phyloP scores from a whole-genome alignment of 2,888 invertebrate species.

The Alentia gelatinosa region DNA sequence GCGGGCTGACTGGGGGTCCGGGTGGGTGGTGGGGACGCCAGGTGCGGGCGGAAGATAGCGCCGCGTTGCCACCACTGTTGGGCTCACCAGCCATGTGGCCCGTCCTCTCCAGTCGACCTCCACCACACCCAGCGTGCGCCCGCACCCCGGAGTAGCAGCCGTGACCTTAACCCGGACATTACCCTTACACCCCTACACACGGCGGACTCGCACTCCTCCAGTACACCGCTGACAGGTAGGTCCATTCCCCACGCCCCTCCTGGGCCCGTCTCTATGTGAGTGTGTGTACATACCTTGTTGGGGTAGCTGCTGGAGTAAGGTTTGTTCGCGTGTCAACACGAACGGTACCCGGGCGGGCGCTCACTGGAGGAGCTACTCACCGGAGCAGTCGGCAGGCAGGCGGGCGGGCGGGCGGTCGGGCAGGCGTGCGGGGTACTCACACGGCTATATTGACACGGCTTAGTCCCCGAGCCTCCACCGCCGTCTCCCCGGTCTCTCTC shows the following conservation, averaged over 20 bases:
- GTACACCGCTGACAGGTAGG: not conserved
- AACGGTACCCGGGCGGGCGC: not conserved
- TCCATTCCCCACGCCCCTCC: not conserved
- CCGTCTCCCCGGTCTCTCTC: no score
- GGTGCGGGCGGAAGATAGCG: not conserved
- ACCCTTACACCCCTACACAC: not conserved
- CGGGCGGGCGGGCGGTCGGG: no score
- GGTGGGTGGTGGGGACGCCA: not conserved
- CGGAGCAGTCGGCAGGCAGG: not conserved
- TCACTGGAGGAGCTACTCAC: not conserved
- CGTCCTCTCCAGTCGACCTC: not conserved
- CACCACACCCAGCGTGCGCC: not conserved
- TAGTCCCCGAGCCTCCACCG: no score
- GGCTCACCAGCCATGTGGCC: not conserved
- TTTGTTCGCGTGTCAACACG: not conserved
- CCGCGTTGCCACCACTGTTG: not conserved
- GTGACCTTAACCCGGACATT: not conserved
- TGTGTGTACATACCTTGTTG: no score
- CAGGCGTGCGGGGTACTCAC: no score
- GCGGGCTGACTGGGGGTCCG: not conserved
- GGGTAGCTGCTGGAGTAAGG: no score
- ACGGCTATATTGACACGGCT: no score
- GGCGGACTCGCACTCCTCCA: not conserved
- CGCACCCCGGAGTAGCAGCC: not conserved
- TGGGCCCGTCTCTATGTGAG: not conserved